Evolutionary conservation across 2,113 vertebrate genomes (phyloP), one percentile per base, ranked within the genome.

Genomic region (Siphamia tubifer): DNA sequence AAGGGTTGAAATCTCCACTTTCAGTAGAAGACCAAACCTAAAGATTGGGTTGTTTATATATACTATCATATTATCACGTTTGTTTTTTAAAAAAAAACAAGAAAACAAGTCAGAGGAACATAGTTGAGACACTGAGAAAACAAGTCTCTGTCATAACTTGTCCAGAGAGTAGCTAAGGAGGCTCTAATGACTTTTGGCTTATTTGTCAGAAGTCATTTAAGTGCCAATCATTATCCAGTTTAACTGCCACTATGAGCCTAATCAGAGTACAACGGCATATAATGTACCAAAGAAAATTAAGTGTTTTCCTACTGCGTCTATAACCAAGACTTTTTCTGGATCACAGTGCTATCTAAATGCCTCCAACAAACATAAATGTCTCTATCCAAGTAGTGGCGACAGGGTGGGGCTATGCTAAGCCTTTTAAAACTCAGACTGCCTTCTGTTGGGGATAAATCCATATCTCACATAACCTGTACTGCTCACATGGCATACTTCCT

Each of bases 401-500:
- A 16, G 49, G 49, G 57, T 4, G 8, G 32, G 48, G 35, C 17
- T 12, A 21, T 15, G 73, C 66, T 45, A 40, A 60, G 42, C 15
- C 21, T 47, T 43, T 51, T 65, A 52, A 60, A 68, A 79, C 45
- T 2, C 1, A 30, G 9, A 15, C 21, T 10, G 57, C 48, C 36
- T 45, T 64, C 23, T 58, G 5, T 28, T 8, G 6, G 12, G 60
- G 44, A 73, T 66, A 63, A 83, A 80, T 76, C 73, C 78, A 81
- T 77, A 84, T 77, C 76, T 82, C 79, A 71, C 38, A 83, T 80
- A 83, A 85, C 82, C 66, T 54, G 39, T 66, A 48, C 73, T 39
- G 54, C 72, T 86, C 72, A 62, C 74, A 45, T 81, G 62, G 69
- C 56, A 53, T 73, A 56, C 28, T 66, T 82, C 62, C 68, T 40